phyloP scores from a whole-genome alignment of 2,113 vertebrate species.

The Corythoichthys haematopterus region DNA sequence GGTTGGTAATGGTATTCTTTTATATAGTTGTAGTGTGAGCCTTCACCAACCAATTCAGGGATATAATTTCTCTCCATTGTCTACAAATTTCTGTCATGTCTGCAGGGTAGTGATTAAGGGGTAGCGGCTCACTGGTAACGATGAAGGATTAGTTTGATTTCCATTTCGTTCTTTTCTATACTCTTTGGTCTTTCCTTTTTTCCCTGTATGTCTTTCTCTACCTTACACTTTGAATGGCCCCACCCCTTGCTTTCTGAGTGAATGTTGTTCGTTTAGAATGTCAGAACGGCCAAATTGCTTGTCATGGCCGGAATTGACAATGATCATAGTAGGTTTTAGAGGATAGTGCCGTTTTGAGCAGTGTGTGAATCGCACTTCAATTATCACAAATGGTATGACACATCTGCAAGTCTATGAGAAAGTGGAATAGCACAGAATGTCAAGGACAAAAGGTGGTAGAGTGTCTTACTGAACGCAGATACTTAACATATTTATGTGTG shows the following conservation, averaged over 20 bases:
- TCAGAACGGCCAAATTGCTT: conserved; percentile 42
- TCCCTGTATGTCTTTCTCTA: conserved; percentile 3
- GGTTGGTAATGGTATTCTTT: conserved; percentile 3
- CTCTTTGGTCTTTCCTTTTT: background rate
- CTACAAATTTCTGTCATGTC: background rate
- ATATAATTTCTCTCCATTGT: background rate
- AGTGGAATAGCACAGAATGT: conserved; percentile 20
- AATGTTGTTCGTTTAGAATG: conserved; percentile 23
- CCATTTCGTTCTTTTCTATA: conserved; percentile 3
- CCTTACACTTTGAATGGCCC: background rate
- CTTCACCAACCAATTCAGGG: conserved; percentile 1
- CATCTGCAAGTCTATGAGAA: conserved; percentile 15
- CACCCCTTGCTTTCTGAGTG: background rate
- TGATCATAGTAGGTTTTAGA: conserved; percentile 28
- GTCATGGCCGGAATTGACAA: conserved; percentile 46
- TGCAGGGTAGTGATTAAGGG: conserved; percentile 21
- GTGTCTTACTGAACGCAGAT: conserved; percentile 14
- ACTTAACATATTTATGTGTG: conserved; percentile 16
- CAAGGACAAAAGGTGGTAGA: conserved; percentile 21
- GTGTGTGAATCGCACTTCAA: conserved; percentile 15
- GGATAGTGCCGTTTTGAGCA: conserved; percentile 28
- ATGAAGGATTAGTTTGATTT: conserved; percentile 26
- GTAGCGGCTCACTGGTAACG: conserved; percentile 23
- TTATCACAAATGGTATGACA: conserved; percentile 37
- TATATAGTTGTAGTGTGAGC: background rate